Conservation (phyloP, 2,113 vertebrate genomes). For the Nycticryphes semicollaris region DNA sequence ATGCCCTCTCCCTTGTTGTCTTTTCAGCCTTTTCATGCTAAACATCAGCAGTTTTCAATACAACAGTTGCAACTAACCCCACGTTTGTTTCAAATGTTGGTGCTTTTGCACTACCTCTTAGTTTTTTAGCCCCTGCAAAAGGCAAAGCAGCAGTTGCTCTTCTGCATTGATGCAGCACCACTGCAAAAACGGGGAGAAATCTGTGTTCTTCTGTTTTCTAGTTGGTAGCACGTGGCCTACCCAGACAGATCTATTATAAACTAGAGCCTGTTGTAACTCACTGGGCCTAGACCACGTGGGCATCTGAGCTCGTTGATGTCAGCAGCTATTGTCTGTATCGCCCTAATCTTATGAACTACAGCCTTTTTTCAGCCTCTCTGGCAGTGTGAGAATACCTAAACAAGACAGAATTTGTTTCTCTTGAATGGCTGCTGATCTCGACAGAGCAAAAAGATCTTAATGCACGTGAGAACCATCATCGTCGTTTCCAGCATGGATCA, state of each 20-base stretch:
- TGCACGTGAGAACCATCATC: background rate
- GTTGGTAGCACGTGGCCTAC: background rate
- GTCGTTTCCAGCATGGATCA: background rate
- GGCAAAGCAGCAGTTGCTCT: background rate
- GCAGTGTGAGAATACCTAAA: background rate
- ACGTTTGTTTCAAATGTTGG: background rate
- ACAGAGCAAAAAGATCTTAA: background rate
- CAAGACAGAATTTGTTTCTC: background rate
- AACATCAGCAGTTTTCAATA: background rate
- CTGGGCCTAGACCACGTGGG: background rate
- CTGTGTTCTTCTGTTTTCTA: background rate
- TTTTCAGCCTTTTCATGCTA: background rate
- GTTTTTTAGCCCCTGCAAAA: background rate
- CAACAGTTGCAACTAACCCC: background rate
- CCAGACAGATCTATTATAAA: background rate
- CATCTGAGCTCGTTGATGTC: background rate
- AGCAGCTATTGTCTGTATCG: background rate
- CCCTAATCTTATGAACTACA: background rate
- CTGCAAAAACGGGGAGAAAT: background rate
- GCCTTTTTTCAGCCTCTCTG: background rate
- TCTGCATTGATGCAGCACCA: background rate
- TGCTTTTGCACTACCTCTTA: background rate
- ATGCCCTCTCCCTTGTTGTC: background rate
- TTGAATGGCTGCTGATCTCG: background rate
- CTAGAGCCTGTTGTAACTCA: background rate